These are phyloP conservation scores for Burhinus bistriatus DNA, from an alignment of 2,113 vertebrate genomes.

Conservation along the genomic window DNA sequence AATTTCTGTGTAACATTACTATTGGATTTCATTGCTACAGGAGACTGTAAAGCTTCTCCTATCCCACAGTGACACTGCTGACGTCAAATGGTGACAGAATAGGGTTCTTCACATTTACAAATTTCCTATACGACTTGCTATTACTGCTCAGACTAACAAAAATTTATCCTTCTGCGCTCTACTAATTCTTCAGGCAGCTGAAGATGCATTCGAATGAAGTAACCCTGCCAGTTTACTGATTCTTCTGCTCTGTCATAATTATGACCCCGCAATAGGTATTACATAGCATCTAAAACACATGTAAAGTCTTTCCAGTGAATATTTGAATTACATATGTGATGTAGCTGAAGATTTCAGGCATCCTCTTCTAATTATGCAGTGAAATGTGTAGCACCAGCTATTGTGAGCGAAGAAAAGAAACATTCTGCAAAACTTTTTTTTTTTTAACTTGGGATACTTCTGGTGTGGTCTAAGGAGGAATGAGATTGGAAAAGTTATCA, in stretches of 20 bases:
- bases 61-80: background rate
- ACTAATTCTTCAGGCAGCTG: background rate
- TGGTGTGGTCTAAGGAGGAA: background rate
- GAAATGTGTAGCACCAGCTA: slow-evolving; percentile 14
- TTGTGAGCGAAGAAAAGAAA: background rate
- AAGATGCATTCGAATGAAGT: background rate
- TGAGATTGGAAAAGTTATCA: background rate
- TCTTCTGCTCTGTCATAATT: background rate
- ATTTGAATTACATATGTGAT: background rate
- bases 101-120: background rate
- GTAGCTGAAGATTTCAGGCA: background rate
- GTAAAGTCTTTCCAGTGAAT: slow-evolving; percentile 3
- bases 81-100: background rate
- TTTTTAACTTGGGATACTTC: background rate
- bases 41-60: background rate
- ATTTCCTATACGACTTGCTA: background rate
- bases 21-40: background rate
- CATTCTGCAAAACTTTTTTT: background rate
- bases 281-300: background rate
- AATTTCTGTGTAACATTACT: background rate
- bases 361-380: slow-evolving; percentile 10
- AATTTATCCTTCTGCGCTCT: background rate
- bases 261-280: background rate
- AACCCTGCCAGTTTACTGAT: background rate
- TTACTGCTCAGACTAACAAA: background rate